Percentiles rank a stretch among this genome's conserved stretches.
phyloP scores from a whole-genome alignment of 92 coral and sea anemone species.

The Galaxea fascicularis region DNA sequence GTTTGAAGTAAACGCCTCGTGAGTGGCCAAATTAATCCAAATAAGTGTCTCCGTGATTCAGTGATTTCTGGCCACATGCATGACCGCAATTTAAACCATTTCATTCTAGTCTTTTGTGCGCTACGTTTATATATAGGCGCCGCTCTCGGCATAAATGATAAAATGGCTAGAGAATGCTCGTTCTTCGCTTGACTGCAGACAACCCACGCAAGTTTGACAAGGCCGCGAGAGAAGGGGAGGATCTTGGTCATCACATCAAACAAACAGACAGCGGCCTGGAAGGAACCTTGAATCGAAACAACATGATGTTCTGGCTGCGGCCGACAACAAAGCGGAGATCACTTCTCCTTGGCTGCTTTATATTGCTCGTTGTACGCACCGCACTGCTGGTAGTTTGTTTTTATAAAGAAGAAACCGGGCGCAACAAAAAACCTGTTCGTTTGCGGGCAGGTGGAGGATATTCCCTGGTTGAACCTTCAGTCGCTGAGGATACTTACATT shows the following conservation, averaged over 20 bases:
- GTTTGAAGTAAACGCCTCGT: too few relatives aligned
- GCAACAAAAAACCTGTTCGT: constrained; percentile 44
- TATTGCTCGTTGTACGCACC: constrained; percentile 67
- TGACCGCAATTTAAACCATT: not conserved
- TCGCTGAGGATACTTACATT: constrained; percentile 8
- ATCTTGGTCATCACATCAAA: constrained; percentile 2
- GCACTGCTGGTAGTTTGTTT: constrained; percentile 77
- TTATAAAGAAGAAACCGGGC: constrained; percentile 64
- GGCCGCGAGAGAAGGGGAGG: not conserved
- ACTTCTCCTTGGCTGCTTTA: constrained; percentile 67
- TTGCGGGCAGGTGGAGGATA: constrained; percentile 32
- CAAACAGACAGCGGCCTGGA: constrained; percentile 38
- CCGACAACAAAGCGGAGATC: constrained; percentile 72
- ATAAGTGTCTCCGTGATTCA: not conserved
- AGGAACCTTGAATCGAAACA: not conserved
- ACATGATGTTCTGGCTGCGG: constrained; percentile 58
- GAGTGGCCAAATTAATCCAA: too few relatives aligned
- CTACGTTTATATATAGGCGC: not conserved
- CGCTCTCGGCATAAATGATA: not conserved
- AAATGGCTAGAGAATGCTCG: constrained; percentile 21
- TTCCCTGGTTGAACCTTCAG: constrained; percentile 19
- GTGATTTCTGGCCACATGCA: not conserved
- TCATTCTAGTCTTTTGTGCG: not conserved
- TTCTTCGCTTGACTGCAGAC: constrained; percentile 33
- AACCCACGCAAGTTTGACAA: constrained; percentile 30